phyloP scores from a whole-genome alignment of 1,140 invertebrate species.

The Maniola jurtina region DNA sequence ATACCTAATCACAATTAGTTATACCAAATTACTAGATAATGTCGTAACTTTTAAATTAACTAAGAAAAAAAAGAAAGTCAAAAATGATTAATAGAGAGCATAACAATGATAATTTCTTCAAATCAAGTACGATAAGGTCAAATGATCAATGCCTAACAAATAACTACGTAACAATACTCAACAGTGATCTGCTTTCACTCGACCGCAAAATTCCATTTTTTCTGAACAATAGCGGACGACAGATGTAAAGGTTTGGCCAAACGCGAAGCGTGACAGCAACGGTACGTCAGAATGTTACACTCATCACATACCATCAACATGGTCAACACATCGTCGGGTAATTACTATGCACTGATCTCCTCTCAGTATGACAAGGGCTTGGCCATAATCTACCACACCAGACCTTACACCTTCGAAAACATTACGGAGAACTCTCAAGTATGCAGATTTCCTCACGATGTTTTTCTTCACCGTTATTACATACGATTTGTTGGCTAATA shows the following conservation, averaged over 20 bases:
- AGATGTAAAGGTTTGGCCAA: not conserved
- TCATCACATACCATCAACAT: no score
- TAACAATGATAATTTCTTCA: conserved; percentile 18
- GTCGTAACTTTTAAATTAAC: not conserved
- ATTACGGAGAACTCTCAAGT: no score
- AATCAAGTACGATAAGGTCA: conserved; percentile 28
- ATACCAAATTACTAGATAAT: not conserved
- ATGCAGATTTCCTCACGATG: no score
- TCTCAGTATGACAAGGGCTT: no score
- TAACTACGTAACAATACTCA: conserved; percentile 38
- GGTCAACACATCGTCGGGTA: no score
- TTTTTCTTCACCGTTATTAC: no score
- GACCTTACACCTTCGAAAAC: no score
- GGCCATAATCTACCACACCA: no score
- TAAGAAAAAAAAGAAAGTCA: conserved; percentile 15
- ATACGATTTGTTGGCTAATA: no score
- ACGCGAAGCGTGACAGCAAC: no score
- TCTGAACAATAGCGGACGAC: conserved; percentile 3
- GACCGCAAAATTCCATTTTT: conserved; percentile 34
- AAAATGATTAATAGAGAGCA: conserved; percentile 24
- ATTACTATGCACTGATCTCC: no score
- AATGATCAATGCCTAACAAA: conserved; percentile 24
- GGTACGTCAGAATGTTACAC: no score
- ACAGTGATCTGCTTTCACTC: conserved; percentile 36
- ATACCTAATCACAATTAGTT: not conserved